These are phyloP conservation scores for Melipona bicolor DNA, from an alignment of 2,888 invertebrate genomes.

Conservation along the genomic window DNA sequence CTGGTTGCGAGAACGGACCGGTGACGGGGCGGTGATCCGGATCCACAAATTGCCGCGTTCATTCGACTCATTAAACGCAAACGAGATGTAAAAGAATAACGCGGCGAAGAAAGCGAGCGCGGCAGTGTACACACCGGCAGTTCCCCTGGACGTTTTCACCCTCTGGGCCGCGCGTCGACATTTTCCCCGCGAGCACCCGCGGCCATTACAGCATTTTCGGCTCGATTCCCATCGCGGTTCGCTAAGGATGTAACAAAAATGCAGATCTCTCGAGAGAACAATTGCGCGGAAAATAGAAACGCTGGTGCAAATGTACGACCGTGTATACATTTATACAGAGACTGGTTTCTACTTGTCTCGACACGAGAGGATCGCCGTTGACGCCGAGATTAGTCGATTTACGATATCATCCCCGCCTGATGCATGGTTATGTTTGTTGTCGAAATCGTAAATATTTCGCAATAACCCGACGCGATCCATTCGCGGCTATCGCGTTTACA, in stretches of 20 bases:
- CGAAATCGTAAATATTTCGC: slow-evolving; percentile 28
- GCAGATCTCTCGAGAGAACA: too few species aligned
- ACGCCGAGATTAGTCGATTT: slow-evolving; percentile 40
- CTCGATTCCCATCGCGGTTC: background rate
- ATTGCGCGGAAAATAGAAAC: background rate
- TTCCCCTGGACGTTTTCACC: background rate
- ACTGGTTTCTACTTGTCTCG: slow-evolving; percentile 8
- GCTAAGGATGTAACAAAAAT: background rate
- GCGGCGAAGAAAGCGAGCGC: background rate
- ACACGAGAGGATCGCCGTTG: slow-evolving; percentile 25
- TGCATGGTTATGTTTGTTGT: slow-evolving; percentile 32
- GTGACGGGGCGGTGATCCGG: slow-evolving; percentile 19
- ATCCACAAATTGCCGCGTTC: slow-evolving; percentile 51
- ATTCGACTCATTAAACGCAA: slow-evolving; percentile 53
- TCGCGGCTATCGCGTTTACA: background rate
- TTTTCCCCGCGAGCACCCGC: background rate
- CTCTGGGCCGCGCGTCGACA: background rate
- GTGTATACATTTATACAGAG: background rate
- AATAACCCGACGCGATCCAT: slow-evolving; percentile 15
- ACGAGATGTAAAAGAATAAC: slow-evolving; percentile 44
- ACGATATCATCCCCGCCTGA: slow-evolving; percentile 10
- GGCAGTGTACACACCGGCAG: background rate
- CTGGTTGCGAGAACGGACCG: slow-evolving; percentile 12
- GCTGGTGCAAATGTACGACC: background rate
- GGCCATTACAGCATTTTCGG: background rate